These are phyloP conservation scores for Ceryle rudis DNA, from an alignment of 2,797 vertebrate genomes.

Conservation along the genomic window DNA sequence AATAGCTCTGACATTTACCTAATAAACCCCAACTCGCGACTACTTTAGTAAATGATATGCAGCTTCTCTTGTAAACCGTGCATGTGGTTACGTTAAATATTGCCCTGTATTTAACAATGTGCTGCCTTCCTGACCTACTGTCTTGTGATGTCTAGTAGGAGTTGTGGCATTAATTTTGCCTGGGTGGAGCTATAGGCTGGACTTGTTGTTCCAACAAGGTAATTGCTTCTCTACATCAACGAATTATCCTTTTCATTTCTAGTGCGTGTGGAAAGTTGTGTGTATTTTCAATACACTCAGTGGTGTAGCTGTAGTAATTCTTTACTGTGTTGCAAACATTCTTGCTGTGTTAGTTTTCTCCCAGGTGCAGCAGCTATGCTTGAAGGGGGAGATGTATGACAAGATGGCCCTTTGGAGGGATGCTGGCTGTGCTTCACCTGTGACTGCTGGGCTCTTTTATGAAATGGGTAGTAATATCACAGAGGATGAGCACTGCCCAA, in stretches of 20 bases:
- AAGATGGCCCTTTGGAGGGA: not conserved
- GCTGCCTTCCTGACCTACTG: slow-evolving; percentile 26
- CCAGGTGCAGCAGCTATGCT: not conserved
- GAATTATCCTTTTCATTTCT: slow-evolving; percentile 14
- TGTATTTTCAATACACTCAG: not conserved
- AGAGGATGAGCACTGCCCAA: not conserved
- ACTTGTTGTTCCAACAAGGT: slow-evolving; percentile 43
- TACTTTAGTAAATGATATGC: not conserved
- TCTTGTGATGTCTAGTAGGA: not conserved
- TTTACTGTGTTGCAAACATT: not conserved
- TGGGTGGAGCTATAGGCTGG: slow-evolving; percentile 10
- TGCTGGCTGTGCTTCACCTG: not conserved
- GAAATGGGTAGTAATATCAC: fast-evolving
- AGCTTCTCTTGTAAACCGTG: slow-evolving; percentile 20
- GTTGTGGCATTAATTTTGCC: slow-evolving; percentile 30
- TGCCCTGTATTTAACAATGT: slow-evolving; percentile 8
- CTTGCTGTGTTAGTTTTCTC: not conserved
- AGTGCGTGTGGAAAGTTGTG: not conserved
- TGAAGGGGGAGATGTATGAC: fast-evolving
- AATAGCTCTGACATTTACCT: slow-evolving; percentile 4
- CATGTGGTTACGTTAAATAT: slow-evolving; percentile 20
- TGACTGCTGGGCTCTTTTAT: not conserved
- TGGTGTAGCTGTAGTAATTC: not conserved
- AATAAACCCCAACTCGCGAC: slow-evolving; percentile 2
- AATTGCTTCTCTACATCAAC: slow-evolving; percentile 22